Evolutionary conservation across 2,113 vertebrate genomes (phyloP).

Genomic region (Malurus cyaneus): DNA sequence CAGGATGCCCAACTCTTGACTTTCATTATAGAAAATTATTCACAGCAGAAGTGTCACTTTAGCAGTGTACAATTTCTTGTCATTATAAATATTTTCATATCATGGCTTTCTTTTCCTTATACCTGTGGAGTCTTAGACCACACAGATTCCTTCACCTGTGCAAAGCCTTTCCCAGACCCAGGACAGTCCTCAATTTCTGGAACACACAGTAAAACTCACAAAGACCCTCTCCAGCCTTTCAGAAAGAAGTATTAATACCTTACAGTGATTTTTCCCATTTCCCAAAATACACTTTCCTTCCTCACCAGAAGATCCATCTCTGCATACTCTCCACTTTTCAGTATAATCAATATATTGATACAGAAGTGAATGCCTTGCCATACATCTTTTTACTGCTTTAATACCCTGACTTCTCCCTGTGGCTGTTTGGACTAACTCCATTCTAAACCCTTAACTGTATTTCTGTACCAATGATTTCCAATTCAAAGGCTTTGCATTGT

Average conservation of each 20-base stretch:
- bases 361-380: not conserved
- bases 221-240: not conserved
- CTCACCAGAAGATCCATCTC: not conserved
- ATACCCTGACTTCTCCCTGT: not conserved
- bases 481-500: not conserved
- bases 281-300: not conserved
- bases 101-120: not conserved
- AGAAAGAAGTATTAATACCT: not conserved
- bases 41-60: not conserved
- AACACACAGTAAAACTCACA: not conserved
- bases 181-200: not conserved
- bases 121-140: not conserved
- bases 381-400: not conserved
- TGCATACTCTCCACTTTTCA: not conserved
- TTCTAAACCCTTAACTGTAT: not conserved
- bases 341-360: not conserved
- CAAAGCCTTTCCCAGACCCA: not conserved
- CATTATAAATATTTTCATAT: constrained; percentile 26
- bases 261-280: not conserved
- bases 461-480: constrained; percentile 32
- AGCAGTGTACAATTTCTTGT: not conserved
- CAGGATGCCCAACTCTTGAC: not conserved
- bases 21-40: constrained; percentile 31
- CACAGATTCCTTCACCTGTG: not conserved
- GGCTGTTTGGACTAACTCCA: not conserved